Base-by-base conservation (phyloP, 35 echinoderm and acorn worm genomes). In the Ptychodera flava region DNA sequence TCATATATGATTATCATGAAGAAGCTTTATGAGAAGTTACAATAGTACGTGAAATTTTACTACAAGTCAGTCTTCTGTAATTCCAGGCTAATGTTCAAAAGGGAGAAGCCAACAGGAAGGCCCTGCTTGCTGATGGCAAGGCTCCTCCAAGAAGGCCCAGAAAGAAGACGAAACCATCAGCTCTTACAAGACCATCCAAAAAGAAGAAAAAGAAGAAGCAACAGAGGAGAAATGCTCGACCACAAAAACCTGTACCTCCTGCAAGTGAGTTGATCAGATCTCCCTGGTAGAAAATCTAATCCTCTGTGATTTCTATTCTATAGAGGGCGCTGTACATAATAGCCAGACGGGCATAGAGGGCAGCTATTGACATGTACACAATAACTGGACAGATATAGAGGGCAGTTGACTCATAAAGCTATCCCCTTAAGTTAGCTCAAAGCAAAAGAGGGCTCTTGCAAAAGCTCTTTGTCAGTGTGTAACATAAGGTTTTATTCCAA, bases 151-250 rank as follows among this genome's bases (percentile, higher is more conserved):
- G 93, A 86, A 99, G 87, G 82, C 90, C 90, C 16, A 91, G 93
- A 64, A 99, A 99, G 90, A 99, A 99, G 80, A 99, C 96, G 14
- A 99, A 99, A 85, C 96, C 96, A 30, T 99, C 93, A 37, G 96
- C 96, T 36, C 83, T 99, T 33, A 99, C 96, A 0, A 99, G 88
- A 86, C 96, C 96, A 28, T 93, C 91, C 88, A 99, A 93, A 79
- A 99, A 94, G 88, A 93, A 89, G 81, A 97, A 91, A n/a, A 94
- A 93, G 88, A 99, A 94, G 37, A 90, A 90, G 16, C 90, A 87
- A 64, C 45, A 64, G 45, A 85, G 91, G 6, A 94, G 92, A 78
- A 93, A 92, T 27, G 79, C 86, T 37, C 36, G 96, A 86, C 96
- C 96, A 32, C 96, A 99, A 90, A 99, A 99, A 81, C 96, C 96